Evolutionary conservation across 2,113 vertebrate genomes (phyloP), one percentile per base, ranked within the genome.

Genomic region (Cricetomys ansorgei): DNA sequence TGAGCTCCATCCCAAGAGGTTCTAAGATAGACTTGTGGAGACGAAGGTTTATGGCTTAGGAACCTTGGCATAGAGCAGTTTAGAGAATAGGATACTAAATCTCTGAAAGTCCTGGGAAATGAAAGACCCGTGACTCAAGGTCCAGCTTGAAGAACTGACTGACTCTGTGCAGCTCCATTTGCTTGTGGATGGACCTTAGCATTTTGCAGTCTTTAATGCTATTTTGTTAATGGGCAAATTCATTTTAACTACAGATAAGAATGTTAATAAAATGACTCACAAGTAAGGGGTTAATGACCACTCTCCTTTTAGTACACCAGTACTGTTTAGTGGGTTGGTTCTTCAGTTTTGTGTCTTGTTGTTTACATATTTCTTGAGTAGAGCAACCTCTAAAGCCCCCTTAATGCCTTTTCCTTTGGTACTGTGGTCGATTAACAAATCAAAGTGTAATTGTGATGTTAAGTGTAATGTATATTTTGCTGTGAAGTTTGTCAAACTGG

Each of bases 371-470:
- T 95, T 87, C 40, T 59, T 91, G 72, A 89, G 53, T 85, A 55
- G 25, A 69, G 37, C 31, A 69, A 90, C 21, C 31, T 59, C 62
- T 89, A 91, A 75, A 88, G 80, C 55, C 7, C 55, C 73, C 79
- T 92, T 31, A 88, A 21, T 89, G 53, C 3, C 12, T 76, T 95
- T 93, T 88, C 57, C 88, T 62, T 91, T 59, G 92, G 57, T 10
- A 70, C 15, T 89, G 50, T 34, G 40, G 15, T n/a, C 96, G 21
- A 79, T 64, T 92, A 95, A 94, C 45, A 87, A 94, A 88, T 89
- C 25, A 76, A 92, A 37, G 48, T 86, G 48, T 9, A 73, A 87
- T 96, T 94, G 40, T 40, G 43, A 57, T 75, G 70, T 73, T 97
- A 96, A 53, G 25, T 72, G 2, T 87, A 37, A 73, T 50, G 27